Evolutionary conservation across 2,888 invertebrate genomes (phyloP).

Genomic region (Flabesymbios commensalis): DNA sequence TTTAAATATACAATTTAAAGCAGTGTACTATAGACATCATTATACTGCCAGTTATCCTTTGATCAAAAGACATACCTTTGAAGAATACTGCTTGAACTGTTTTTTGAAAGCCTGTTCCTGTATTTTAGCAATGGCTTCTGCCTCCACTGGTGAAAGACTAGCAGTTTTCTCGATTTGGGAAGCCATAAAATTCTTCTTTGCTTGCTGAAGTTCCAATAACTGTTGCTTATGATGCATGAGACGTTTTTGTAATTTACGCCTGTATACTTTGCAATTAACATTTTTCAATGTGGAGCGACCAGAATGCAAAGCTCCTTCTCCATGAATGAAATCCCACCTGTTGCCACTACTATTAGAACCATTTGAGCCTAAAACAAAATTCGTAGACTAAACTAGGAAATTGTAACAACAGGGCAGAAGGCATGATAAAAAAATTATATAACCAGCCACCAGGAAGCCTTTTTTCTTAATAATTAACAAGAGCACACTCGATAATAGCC

Average conservation of each 20-base stretch:
- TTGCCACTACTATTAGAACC: slow-evolving; percentile 4
- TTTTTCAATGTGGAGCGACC: slow-evolving; percentile 35
- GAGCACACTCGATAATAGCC: no score
- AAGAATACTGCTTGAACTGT: slow-evolving; percentile 70
- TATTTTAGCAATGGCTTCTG: slow-evolving; percentile 62
- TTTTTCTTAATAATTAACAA: no score
- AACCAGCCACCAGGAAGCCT: no score
- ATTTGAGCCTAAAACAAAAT: no score
- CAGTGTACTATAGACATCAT: no score
- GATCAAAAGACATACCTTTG: slow-evolving; percentile 54
- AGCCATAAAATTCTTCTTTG: slow-evolving; percentile 45
- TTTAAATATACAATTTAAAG: no score
- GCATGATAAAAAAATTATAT: no score
- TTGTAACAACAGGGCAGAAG: no score
- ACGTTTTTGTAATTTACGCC: slow-evolving; percentile 70
- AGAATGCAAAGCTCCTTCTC: slow-evolving; percentile 64
- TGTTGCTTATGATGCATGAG: slow-evolving; percentile 72
- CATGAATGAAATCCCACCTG: slow-evolving; percentile 90
- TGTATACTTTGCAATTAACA: slow-evolving; percentile 39
- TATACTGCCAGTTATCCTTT: no score
- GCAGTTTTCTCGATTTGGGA: slow-evolving; percentile 24
- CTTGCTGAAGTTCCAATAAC: slow-evolving; percentile 72
- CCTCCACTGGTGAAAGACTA: background rate
- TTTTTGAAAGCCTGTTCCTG: slow-evolving; percentile 68
- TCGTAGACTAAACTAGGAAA: no score